Base-by-base conservation (phyloP, 2,113 vertebrate genomes). In the Clinocottus analis region DNA sequence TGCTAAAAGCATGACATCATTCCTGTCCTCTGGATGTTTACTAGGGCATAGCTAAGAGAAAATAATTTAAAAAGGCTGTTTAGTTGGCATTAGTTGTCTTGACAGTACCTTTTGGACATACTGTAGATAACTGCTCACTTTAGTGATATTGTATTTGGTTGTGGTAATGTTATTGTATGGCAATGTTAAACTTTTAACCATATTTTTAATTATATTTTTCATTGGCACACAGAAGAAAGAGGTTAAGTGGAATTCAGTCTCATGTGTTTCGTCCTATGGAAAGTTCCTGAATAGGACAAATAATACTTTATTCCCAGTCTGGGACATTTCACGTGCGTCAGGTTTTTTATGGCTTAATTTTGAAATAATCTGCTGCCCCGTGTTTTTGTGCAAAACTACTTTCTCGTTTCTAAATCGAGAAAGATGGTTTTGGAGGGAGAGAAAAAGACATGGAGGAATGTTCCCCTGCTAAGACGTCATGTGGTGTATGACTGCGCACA, bases 381-480 rank as follows among this genome's bases (percentile, higher is more conserved):
- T 84, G 77, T 79, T 87, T 90, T 73, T 76, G 81, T 12, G 21
- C 72, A 73, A 78, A 87, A 89, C 79, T 82, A 27, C 88, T 87
- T 82, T 90, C 87, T 83, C 68, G 27, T 77, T 91, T 90, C 63
- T 87, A 90, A 91, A 85, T 88, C 3, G 86, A 86, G 84, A 91
- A 90, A 73, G 82, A 85, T 87, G 85, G 85, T 87, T 93, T 90
- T 89, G 74, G 80, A 86, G 69, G 75, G 75, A 85, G 74, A 39
- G 68, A 71, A 87, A 88, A 80, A 80, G 85, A 84, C 77, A 47
- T 45, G 27, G 72, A 92, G 80, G 91, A 94, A 94, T 93, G 90
- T 93, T 93, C 87, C 87, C 89, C 90, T 84, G 85, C 88, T 86
- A 83, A 89, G 93, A 86, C 88, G 79, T 93, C 92, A 91, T 91